Percentiles rank a stretch among this genome's conserved stretches.
Conservation (phyloP, 2,888 invertebrate species). For the Lasioglossum villosulum region DNA sequence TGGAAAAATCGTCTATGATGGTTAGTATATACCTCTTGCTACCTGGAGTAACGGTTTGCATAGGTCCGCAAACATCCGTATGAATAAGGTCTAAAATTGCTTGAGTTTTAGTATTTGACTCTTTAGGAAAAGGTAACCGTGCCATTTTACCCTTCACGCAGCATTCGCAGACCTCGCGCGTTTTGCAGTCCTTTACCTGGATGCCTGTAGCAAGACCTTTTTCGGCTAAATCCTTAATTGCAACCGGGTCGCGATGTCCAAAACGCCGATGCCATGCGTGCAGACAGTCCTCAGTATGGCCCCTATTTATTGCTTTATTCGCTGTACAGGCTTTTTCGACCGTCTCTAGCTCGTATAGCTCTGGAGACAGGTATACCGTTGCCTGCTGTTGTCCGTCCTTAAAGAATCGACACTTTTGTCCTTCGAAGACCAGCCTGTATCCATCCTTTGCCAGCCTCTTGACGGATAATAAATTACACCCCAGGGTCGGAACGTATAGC, state of each 20-base stretch:
- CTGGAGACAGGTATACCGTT: not conserved
- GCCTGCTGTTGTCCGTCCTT: not conserved
- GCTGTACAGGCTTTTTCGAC: not conserved
- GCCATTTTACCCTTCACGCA: not conserved
- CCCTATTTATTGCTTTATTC: not conserved
- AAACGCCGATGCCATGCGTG: slow-evolving; percentile 10
- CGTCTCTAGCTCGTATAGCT: not conserved
- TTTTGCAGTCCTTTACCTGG: slow-evolving; percentile 63
- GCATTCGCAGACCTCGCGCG: slow-evolving; percentile 7
- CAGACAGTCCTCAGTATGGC: not conserved
- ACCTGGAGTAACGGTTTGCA: too few species aligned
- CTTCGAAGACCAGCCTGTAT: not conserved
- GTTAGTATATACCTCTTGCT: too few species aligned
- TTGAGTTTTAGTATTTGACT: not conserved
- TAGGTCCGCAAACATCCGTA: not conserved
- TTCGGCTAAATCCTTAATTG: not conserved
- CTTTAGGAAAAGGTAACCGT: slow-evolving; percentile 15
- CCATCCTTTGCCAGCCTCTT: not conserved
- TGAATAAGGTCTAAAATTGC: slow-evolving; percentile 56
- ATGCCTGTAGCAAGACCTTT: slow-evolving; percentile 61
- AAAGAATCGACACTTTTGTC: not conserved
- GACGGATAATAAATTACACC: not conserved
- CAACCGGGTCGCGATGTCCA: too few species aligned
- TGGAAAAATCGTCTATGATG: too few species aligned
- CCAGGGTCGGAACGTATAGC: not conserved